phyloP scores from a whole-genome alignment of 2,113 vertebrate genomes.

The Echinops telfairi region DNA sequence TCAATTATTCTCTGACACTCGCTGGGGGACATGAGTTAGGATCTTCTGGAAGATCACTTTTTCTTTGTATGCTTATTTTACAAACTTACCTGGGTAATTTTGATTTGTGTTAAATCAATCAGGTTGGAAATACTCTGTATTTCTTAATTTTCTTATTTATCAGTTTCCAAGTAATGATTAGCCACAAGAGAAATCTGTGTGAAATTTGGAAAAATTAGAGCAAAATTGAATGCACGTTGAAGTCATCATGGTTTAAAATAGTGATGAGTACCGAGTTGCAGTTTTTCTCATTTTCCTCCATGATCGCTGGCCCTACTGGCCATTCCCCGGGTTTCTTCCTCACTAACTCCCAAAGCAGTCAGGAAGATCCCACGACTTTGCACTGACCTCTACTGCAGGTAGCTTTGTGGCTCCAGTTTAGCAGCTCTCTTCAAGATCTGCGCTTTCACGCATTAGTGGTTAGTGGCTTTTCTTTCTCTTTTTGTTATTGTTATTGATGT shows the following conservation, averaged over 20 bases:
- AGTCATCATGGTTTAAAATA: background rate
- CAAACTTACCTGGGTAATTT: background rate
- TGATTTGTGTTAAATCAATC: background rate
- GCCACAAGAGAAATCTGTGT: background rate
- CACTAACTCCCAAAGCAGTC: background rate
- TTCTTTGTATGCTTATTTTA: too few species aligned
- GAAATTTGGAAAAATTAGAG: background rate
- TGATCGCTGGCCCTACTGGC: background rate
- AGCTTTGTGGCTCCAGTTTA: background rate
- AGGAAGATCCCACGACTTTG: background rate
- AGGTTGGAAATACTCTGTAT: background rate
- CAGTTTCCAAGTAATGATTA: background rate
- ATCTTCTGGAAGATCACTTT: too few species aligned
- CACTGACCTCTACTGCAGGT: accelerated
- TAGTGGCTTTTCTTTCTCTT: background rate
- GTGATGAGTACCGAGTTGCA: background rate
- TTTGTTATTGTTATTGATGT: too few species aligned
- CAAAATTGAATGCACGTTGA: background rate
- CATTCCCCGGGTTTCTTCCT: background rate
- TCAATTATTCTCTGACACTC: too few species aligned
- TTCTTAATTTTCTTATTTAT: background rate
- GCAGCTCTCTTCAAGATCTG: background rate
- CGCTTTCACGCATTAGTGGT: background rate
- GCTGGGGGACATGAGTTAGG: too few species aligned
- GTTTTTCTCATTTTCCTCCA: background rate